Percentiles rank a stretch among this genome's conserved stretches.
These are phyloP conservation scores for Drosophila suboccidentalis DNA, from an alignment of 2,888 invertebrate genomes.

Conservation along the genomic window DNA sequence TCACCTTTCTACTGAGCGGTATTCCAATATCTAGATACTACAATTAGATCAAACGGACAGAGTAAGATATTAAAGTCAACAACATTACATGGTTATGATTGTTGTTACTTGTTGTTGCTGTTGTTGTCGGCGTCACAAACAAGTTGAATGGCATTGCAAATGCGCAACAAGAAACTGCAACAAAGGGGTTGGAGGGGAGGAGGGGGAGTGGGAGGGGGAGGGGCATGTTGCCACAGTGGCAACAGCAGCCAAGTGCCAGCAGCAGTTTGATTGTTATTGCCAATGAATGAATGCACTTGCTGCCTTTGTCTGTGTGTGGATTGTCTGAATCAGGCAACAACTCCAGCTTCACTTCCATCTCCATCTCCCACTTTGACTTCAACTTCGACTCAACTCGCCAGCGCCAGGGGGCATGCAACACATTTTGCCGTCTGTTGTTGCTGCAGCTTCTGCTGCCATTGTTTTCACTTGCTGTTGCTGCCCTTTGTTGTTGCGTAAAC, in stretches of 20 bases:
- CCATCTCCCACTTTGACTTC: constrained; percentile 21
- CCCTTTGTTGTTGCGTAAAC: constrained; percentile 63
- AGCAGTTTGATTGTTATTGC: constrained; percentile 80
- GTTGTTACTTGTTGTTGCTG: constrained; percentile 35
- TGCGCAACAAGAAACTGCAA: constrained; percentile 63
- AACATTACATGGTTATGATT: constrained; percentile 53
- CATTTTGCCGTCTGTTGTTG: constrained; percentile 76
- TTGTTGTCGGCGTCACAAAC: constrained; percentile 52
- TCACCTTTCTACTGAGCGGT: neutral
- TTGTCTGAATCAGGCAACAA: constrained; percentile 41
- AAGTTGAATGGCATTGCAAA: constrained; percentile 74
- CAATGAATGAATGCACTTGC: constrained; percentile 81
- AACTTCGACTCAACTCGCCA: constrained; percentile 24
- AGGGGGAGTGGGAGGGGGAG: constrained; percentile 15
- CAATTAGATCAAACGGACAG: constrained; percentile 44
- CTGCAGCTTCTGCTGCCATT: constrained; percentile 66
- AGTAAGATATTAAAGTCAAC: constrained; percentile 68
- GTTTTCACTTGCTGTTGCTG: constrained; percentile 56
- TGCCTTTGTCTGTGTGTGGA: constrained; percentile 60
- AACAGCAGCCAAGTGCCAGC: constrained; percentile 63
- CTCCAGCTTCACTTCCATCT: constrained; percentile 31
- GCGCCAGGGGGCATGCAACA: constrained; percentile 69
- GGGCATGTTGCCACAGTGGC: constrained; percentile 19
- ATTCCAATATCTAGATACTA: constrained; percentile 20
- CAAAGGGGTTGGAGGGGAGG: constrained; percentile 21